Percentiles rank a stretch among this genome's conserved stretches.
Conservation (phyloP, 2,797 vertebrate species). For the Rhabdophis nuchalis region DNA sequence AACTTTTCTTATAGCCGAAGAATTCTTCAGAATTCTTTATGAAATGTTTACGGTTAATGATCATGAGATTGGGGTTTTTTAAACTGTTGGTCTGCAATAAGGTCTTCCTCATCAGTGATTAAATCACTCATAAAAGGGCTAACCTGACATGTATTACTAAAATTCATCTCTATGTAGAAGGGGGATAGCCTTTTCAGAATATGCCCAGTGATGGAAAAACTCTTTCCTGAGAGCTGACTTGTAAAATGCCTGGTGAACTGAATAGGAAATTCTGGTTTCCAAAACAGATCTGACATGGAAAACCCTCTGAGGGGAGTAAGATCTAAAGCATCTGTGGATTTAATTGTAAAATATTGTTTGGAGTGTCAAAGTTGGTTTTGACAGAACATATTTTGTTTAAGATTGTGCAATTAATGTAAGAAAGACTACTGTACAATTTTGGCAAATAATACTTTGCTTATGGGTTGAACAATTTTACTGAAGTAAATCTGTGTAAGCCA, state of each 20-base stretch:
- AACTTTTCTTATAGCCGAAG: neutral
- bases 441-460: slow-evolving; percentile 79
- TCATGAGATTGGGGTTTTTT: neutral
- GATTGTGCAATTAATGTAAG: slow-evolving; percentile 76
- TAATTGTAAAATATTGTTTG: slow-evolving; percentile 70
- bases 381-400: slow-evolving; percentile 68
- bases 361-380: slow-evolving; percentile 72
- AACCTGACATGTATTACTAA: neutral
- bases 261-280: slow-evolving; percentile 75
- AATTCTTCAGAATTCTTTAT: neutral
- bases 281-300: slow-evolving; percentile 68
- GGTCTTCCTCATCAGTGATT: neutral
- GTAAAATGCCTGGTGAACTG: slow-evolving; percentile 71
- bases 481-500: slow-evolving; percentile 83
- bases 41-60: neutral
- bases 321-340: slow-evolving; percentile 67
- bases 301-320: slow-evolving; percentile 58
- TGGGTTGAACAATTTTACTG: slow-evolving; percentile 78
- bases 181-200: too few relatives aligned
- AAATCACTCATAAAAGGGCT: neutral
- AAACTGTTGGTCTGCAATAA: neutral
- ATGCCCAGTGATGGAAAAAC: too few relatives aligned
- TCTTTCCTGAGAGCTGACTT: slow-evolving; percentile 65
- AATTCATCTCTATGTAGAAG: neutral
- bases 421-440: slow-evolving; percentile 83